These are phyloP conservation scores for Andrena praecox DNA, from an alignment of 2,888 invertebrate species.

Conservation along the genomic window DNA sequence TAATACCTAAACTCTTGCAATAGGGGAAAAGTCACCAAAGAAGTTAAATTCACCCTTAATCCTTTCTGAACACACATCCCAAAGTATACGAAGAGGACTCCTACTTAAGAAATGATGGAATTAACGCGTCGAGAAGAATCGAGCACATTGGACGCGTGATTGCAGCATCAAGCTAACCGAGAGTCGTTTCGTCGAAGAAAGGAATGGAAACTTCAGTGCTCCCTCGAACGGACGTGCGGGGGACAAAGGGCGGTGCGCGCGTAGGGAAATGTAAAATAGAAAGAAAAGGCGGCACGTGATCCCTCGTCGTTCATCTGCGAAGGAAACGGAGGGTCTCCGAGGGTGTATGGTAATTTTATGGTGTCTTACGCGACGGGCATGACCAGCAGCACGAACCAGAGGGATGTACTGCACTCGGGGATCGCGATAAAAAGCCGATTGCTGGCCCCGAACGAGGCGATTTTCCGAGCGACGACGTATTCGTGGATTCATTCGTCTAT, in stretches of 20 bases:
- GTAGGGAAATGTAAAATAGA: constrained; percentile 14
- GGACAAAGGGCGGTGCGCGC: background rate
- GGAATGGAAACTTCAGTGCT: constrained; percentile 17
- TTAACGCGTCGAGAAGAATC: background rate
- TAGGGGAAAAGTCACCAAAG: too few relatives aligned
- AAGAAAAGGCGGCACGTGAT: constrained; percentile 43
- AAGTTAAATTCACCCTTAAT: background rate
- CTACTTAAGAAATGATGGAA: background rate
- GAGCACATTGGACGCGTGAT: background rate
- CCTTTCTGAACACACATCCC: background rate
- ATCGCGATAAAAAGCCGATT: constrained; percentile 69
- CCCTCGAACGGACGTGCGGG: constrained; percentile 9
- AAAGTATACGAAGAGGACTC: background rate
- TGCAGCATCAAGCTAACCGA: background rate
- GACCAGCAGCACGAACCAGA: constrained; percentile 12
- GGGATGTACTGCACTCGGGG: constrained; percentile 36
- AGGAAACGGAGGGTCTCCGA: constrained; percentile 12
- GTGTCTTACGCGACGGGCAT: constrained; percentile 49
- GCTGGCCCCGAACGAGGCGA: constrained; percentile 52
- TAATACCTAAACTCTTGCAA: too few relatives aligned
- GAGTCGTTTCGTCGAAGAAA: constrained; percentile 9
- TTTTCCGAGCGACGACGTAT: constrained; percentile 67
- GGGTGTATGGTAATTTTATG: constrained; percentile 66
- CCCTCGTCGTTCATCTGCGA: constrained; percentile 29
- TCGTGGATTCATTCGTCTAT: constrained; percentile 70